Percentiles rank a stretch among this genome's conserved stretches.
Evolutionary conservation across 1,140 invertebrate genomes (phyloP).

Genomic region (Halictus rubicundus): DNA sequence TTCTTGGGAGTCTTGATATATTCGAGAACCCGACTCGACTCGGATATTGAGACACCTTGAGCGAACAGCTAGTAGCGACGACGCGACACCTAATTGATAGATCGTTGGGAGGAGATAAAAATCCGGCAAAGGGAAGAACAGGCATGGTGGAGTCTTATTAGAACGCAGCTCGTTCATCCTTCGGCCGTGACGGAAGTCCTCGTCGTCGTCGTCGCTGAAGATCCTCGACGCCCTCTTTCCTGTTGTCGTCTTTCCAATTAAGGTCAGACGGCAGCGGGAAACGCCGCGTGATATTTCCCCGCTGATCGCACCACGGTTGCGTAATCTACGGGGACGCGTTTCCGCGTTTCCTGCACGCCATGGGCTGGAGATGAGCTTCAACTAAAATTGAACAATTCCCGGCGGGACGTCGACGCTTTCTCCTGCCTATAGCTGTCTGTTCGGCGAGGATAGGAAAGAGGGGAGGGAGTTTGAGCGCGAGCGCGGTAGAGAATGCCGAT

Average conservation of each 20-base stretch:
- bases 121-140: no score
- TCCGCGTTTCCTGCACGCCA: constrained; percentile 31
- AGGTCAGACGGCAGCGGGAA: constrained; percentile 30
- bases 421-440: constrained; percentile 18
- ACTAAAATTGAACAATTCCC: constrained; percentile 74
- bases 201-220: background rate
- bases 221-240: constrained; percentile 31
- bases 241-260: constrained; percentile 51
- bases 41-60: no score
- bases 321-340: constrained; percentile 54
- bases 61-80: no score
- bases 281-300: constrained; percentile 32
- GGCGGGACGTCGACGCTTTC: constrained; percentile 46
- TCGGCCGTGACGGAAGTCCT: background rate
- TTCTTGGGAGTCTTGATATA: no score
- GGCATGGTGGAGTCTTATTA: no score
- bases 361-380: constrained; percentile 45
- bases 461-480: background rate
- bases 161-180: constrained; percentile 6
- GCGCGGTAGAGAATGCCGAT: background rate
- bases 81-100: no score
- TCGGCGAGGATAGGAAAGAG: constrained; percentile 2
- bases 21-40: no score
- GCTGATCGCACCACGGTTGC: constrained; percentile 18
- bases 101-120: no score